Conservation (phyloP, 2,888 invertebrate species). For the Tolmerus cingulatus region DNA sequence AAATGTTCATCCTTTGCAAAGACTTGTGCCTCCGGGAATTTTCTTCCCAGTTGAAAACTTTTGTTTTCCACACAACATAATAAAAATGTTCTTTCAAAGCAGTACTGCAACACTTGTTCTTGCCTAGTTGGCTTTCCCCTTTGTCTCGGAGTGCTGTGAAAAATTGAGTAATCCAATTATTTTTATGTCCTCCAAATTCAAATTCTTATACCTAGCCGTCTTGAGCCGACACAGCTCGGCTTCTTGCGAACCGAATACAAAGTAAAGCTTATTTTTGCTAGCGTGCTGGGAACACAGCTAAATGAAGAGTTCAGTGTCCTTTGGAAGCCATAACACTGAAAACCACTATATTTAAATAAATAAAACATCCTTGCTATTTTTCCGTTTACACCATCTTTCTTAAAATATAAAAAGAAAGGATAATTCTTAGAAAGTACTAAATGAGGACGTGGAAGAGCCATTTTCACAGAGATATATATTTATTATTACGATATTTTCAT, state of each 20-base stretch:
- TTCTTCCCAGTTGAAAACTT: slow-evolving; percentile 30
- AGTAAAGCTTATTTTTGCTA: background rate
- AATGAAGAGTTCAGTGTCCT: background rate
- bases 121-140: slow-evolving; percentile 18
- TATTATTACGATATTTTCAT: background rate
- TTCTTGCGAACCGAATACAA: background rate
- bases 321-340: background rate
- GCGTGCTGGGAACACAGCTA: background rate
- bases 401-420: background rate
- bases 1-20: slow-evolving; percentile 25
- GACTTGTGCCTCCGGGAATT: slow-evolving; percentile 30
- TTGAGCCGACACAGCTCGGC: background rate
- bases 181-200: slow-evolving; percentile 31
- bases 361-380: background rate
- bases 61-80: slow-evolving; percentile 35
- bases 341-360: background rate
- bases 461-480: background rate
- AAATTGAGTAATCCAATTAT: slow-evolving; percentile 39
- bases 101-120: slow-evolving; percentile 33
- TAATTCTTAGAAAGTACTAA: background rate
- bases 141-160: slow-evolving; percentile 11
- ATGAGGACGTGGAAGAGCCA: background rate
- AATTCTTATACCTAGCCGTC: slow-evolving; percentile 1
- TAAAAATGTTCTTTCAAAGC: slow-evolving; percentile 26
- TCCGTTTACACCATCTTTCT: background rate